Percentiles rank a stretch among this genome's conserved stretches.
Evolutionary conservation across 2,888 invertebrate species (phyloP).

Genomic region (Andrena praecox): DNA sequence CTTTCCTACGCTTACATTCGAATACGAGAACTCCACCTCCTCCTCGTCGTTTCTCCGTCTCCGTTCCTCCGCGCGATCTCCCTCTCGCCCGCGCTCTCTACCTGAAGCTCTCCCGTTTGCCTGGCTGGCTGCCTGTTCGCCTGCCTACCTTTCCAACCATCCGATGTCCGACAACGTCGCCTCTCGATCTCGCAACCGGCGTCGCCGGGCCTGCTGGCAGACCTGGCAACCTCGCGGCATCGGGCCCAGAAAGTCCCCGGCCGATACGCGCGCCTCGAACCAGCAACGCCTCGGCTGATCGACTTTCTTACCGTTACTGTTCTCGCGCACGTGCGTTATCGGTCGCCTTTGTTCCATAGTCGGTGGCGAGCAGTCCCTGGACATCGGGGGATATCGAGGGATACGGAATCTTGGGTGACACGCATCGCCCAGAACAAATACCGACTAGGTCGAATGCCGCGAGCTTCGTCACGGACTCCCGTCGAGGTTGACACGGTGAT

Average conservation of each 20-base stretch:
- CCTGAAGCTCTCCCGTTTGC: conserved; percentile 2
- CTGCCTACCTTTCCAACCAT: conserved; percentile 13
- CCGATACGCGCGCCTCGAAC: neutral
- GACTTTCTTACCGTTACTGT: conserved; percentile 61
- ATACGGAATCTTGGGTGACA: conserved; percentile 1
- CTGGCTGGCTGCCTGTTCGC: conserved; percentile 5
- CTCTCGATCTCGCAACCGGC: conserved; percentile 49
- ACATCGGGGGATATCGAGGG: neutral
- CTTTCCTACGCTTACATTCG: conserved; percentile 45
- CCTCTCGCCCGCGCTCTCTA: neutral
- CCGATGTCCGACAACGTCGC: conserved; percentile 47
- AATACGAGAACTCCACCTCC: conserved; percentile 12
- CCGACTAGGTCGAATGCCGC: neutral
- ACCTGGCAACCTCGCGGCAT: conserved; percentile 55
- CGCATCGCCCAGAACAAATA: neutral
- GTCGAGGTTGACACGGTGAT: conserved; percentile 13
- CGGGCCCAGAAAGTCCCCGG: conserved; percentile 43
- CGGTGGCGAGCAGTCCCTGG: too few relatives aligned
- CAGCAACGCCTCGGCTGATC: conserved; percentile 35
- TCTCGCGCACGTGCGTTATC: conserved; percentile 52
- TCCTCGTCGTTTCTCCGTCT: neutral
- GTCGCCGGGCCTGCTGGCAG: conserved; percentile 21
- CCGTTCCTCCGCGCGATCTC: neutral
- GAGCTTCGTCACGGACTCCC: neutral
- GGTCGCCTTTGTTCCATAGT: conserved; percentile 40